phyloP scores from a whole-genome alignment of 2,113 vertebrate species.

The Dermatemys mawii region DNA sequence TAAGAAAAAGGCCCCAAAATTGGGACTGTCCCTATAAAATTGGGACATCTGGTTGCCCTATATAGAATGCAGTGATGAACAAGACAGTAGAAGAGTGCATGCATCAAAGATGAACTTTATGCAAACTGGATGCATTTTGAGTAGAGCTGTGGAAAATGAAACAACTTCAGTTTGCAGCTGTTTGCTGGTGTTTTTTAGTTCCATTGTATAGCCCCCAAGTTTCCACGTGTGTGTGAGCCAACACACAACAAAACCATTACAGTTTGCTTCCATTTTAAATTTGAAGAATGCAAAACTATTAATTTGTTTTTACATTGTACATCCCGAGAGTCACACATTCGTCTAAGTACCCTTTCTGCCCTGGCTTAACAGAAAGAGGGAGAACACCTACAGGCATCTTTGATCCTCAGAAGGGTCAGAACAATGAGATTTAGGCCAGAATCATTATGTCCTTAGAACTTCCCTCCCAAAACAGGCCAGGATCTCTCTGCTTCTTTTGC shows the following conservation, averaged over 20 bases:
- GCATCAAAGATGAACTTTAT: background rate
- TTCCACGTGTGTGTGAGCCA: background rate
- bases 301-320: too few species aligned
- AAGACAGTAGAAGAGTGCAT: background rate
- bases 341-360: background rate
- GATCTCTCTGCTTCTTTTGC: background rate
- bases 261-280: too few species aligned
- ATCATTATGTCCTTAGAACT: background rate
- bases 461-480: background rate
- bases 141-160: background rate
- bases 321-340: background rate
- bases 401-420: background rate
- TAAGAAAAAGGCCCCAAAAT: too few species aligned
- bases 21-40: too few species aligned
- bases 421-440: background rate
- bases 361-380: background rate
- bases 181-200: background rate
- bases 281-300: too few species aligned
- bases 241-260: background rate
- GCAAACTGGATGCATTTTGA: background rate
- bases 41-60: too few species aligned
- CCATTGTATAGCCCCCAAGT: background rate
- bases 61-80: background rate
- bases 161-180: background rate
- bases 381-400: background rate